These are phyloP conservation scores for Psix sp. DNA, from an alignment of 1,140 invertebrate species.

Conservation along the genomic window DNA sequence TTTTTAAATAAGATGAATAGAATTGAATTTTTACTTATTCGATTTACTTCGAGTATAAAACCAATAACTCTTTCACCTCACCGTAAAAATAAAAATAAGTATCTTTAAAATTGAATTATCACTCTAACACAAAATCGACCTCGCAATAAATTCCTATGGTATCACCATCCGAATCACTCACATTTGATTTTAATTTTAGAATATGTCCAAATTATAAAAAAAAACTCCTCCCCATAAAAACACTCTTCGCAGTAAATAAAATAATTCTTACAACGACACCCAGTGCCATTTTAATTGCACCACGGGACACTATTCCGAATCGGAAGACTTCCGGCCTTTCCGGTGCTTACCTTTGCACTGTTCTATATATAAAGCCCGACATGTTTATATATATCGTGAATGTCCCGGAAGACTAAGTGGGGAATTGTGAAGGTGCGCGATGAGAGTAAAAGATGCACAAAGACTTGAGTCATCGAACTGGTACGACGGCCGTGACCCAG, in stretches of 20 bases:
- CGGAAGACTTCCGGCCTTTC: conserved; percentile 43
- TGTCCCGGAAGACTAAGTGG: conserved; percentile 55
- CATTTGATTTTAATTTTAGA: no score
- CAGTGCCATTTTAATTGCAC: conserved; percentile 34
- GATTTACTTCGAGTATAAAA: not conserved
- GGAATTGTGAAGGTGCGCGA: conserved; percentile 57
- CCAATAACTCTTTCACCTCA: not conserved
- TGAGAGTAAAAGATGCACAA: conserved; percentile 58
- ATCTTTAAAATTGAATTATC: no score
- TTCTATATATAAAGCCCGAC: conserved; percentile 44
- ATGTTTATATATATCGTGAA: conserved; percentile 56
- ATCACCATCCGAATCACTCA: no score
- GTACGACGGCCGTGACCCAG: conserved; percentile 56
- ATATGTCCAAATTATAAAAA: no score
- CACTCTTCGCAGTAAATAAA: not conserved
- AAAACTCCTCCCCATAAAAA: not conserved
- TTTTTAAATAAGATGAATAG: no score
- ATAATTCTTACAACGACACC: conserved; percentile 45
- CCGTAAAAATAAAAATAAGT: no score
- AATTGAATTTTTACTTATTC: not conserved
- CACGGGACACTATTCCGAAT: conserved; percentile 33
- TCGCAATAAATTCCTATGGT: no score
- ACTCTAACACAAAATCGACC: no score
- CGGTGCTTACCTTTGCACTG: conserved; percentile 45
- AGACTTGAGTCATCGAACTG: conserved; percentile 59